Percentiles rank a stretch among this genome's conserved stretches.
Evolutionary conservation across 2,888 invertebrate species (phyloP).

Genomic region (Carabus problematicus): DNA sequence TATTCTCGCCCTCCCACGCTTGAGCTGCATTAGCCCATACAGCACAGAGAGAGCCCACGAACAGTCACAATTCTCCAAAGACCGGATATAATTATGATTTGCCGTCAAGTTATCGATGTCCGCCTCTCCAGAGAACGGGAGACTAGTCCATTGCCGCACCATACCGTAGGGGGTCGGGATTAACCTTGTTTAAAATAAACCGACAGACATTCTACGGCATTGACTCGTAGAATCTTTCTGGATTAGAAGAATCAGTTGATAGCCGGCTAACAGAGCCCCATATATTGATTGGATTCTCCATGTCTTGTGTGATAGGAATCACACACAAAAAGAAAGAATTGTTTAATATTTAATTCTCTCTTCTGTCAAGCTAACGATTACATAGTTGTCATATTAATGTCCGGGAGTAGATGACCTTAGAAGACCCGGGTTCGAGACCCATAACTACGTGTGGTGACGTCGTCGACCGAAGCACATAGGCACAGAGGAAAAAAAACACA

Average conservation of each 20-base stretch:
- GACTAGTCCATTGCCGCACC: slow-evolving; percentile 20
- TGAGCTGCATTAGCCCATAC: neutral
- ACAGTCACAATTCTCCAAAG: slow-evolving; percentile 27
- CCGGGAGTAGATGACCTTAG: slow-evolving; percentile 16
- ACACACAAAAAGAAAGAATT: no score
- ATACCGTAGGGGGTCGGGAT: neutral
- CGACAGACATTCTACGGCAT: slow-evolving; percentile 1
- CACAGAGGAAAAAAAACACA: slow-evolving; percentile 26
- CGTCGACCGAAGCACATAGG: slow-evolving; percentile 10
- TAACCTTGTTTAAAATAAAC: no score
- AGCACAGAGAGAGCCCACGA: slow-evolving; percentile 9
- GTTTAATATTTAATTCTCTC: no score
- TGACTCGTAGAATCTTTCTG: neutral
- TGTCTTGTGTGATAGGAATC: no score
- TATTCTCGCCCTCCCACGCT: neutral
- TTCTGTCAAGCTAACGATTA: no score
- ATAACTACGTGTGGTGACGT: slow-evolving; percentile 27
- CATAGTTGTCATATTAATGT: neutral
- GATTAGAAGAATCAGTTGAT: no score
- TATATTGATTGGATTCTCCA: no score
- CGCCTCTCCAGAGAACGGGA: slow-evolving; percentile 15
- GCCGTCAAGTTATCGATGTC: slow-evolving; percentile 36
- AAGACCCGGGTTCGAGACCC: slow-evolving; percentile 28
- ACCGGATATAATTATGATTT: slow-evolving; percentile 39
- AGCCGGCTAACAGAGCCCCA: no score